Conservation (phyloP, 2,113 vertebrate genomes). For the Boleophthalmus pectinirostris region DNA sequence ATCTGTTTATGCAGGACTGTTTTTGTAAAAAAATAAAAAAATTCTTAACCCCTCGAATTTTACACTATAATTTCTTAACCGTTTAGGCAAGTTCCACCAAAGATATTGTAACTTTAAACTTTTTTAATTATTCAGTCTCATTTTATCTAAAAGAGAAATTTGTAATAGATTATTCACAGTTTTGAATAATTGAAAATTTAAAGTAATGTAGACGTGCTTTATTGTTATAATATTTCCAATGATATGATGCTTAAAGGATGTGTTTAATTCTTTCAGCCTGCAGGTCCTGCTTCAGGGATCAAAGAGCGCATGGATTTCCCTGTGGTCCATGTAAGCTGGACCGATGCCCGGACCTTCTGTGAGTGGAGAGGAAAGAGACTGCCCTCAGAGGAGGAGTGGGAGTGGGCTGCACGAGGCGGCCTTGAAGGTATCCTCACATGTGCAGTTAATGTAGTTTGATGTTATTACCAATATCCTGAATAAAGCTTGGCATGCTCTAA, state of each 20-base stretch:
- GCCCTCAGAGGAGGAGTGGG: conserved; percentile 91
- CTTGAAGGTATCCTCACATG: conserved; percentile 75
- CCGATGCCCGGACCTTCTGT: conserved; percentile 88
- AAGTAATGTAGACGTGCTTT: neutral
- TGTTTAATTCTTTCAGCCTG: conserved; percentile 75
- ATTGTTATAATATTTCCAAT: neutral
- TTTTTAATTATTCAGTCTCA: neutral
- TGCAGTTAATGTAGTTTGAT: no score
- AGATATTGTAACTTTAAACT: no score
- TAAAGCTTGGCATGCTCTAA: neutral
- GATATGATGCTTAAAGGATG: neutral
- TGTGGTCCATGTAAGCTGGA: conserved; percentile 97
- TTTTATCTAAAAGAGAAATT: neutral
- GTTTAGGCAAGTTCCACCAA: no score
- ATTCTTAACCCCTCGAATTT: no score
- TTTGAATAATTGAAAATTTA: no score
- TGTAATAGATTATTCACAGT: no score
- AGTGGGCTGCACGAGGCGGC: conserved; percentile 91
- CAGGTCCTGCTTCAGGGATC: conserved; percentile 90
- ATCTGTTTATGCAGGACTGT: no score
- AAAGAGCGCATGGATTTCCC: conserved; percentile 83
- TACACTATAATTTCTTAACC: no score
- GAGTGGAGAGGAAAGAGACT: conserved; percentile 85
- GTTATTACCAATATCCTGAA: no score
- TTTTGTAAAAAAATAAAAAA: no score